Base-by-base conservation (phyloP, 2,113 vertebrate genomes). In the Entosphenus tridentatus region DNA sequence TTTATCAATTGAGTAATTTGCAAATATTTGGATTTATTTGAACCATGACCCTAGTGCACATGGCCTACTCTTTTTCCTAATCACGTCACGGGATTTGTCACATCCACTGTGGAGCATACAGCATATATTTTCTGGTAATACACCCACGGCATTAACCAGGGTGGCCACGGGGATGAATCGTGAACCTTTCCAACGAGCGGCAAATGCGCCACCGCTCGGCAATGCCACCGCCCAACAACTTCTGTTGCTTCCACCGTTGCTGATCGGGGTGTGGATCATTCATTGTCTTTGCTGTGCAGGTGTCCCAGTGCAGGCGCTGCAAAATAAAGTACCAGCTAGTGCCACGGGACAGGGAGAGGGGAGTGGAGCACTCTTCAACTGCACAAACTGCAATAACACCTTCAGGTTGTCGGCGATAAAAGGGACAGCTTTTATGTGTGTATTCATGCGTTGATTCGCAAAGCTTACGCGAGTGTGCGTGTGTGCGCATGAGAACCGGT, bases 271-370 rank as follows among this genome's bases (percentile, higher is more conserved):
- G 13, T 17, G 12, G 5, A 54, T 5, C 67, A 4, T 67, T 54
- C 54, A 2, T 11, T 11, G 67, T 21, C 54, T 67, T 67, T 4
- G 62, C 57, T 57, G 67, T 57, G 3, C 72, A 85, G 83, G 83
- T 85, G 16, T 84, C 83, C 2, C 76, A 78, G 57, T 85, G 83
- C 73, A 75, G 56, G 1, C 67, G 57, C 11, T 85, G 83, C 71
- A 72, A 72, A 9, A 74, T 17, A 67, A 79, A 75, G 58, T 84
- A 80, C 3, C 80, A 82, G 2, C 80, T 82, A 0, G 81, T 85
- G 57, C 83, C 83, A 0, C 3, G 1, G 0, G 72, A 80, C 69
- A 79, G 77, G 72, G 82, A 80, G 80, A 84, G 83, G 83, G 83
- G 10, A 69, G 75, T 9, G 83, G 76, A 3, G 79, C 81, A 72